Percentiles rank a stretch among this genome's conserved stretches.
phyloP scores from a whole-genome alignment of 1,140 invertebrate genomes.

The Nebria ingens region DNA sequence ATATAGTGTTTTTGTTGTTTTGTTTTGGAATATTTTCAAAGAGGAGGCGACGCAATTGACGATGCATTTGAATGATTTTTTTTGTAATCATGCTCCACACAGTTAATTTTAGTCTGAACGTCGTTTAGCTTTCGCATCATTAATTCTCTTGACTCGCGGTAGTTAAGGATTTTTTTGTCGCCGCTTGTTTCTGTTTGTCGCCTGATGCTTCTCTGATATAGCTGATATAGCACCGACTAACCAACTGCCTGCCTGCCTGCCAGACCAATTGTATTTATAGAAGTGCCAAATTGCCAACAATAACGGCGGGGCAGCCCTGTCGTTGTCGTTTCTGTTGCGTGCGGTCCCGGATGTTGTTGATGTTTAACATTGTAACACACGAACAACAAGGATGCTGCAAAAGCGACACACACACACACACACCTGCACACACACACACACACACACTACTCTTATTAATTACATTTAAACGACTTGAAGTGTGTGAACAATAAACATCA shows the following conservation, averaged over 20 bases:
- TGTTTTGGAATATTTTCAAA: no score
- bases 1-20: no score
- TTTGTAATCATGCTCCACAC: neutral
- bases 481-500: neutral
- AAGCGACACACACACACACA: neutral
- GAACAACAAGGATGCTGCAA: no score
- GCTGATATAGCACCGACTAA: neutral
- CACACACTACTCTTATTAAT: no score
- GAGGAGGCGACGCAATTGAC: no score
- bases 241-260: neutral
- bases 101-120: slow-evolving; percentile 2
- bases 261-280: neutral
- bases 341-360: neutral
- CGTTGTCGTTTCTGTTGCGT: neutral
- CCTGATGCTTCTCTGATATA: neutral
- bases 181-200: neutral
- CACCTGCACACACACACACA: no score
- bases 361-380: slow-evolving; percentile 6
- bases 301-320: neutral
- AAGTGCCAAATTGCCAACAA: slow-evolving; percentile 9
- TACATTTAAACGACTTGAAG: neutral
- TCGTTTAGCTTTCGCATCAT: slow-evolving; percentile 9
- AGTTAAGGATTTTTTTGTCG: slow-evolving; percentile 7
- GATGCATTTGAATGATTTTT: no score
- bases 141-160: slow-evolving; percentile 8